Evolutionary conservation across 2,113 vertebrate species (phyloP), one percentile per base, ranked within the genome.

Genomic region (Sclerurus mexicanus): DNA sequence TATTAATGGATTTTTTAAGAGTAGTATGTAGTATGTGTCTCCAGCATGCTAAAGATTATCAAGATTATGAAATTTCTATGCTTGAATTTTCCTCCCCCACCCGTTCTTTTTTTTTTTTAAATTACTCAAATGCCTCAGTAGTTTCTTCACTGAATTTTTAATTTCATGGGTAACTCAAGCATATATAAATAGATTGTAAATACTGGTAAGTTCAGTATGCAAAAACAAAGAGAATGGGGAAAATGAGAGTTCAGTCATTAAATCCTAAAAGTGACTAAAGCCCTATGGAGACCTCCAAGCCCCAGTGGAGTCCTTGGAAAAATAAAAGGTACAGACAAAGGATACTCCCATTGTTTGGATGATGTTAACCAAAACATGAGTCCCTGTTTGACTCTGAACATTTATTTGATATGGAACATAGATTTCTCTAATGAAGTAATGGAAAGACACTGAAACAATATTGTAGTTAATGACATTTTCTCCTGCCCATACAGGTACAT

Each of bases 401-500:
- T 49, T 85, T 20, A 39, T 52, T 74, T 92, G 33, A 88, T 95
- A 77, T 47, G 64, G 56, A 91, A 68, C 49, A 78, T 95, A 93
- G 92, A 87, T 85, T 95, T 83, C 52, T 75, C 68, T 84, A 84
- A 86, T 62, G 21, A 85, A 87, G 64, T 72, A 87, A 73, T 62
- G 50, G 73, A 84, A 91, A 72, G 39, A 73, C 92, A 81, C 10
- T 37, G 33, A 87, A 77, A 52, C 52, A 90, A 68, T 82, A 62
- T 79, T 82, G 35, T 7, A 81, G 7, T 47, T 80, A 91, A 73
- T 55, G 59, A 44, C 42, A 62, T 89, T 75, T 93, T 87, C 37
- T 84, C 31, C 83, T 79, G 72, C 44, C 14, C 55, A 42, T 33
- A 40, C 50, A 76, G 64, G 71, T 91, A 56, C 17, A 25, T 71